phyloP scores from a whole-genome alignment of 2,888 invertebrate genomes.

The Cephalotes varians region DNA sequence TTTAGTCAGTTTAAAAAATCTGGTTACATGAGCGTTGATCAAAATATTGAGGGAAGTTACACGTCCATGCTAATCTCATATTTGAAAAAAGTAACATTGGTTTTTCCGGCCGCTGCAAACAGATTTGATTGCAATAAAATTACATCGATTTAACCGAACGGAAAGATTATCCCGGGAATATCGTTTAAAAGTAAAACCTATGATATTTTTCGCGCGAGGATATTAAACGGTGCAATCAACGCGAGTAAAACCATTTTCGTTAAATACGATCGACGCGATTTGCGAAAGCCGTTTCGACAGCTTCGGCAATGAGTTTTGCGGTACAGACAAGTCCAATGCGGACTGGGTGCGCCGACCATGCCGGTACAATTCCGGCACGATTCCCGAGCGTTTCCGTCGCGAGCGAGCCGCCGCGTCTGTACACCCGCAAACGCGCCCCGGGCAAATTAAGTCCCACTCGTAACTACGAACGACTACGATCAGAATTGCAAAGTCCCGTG shows the following conservation, averaged over 20 bases:
- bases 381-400: slow-evolving; percentile 40
- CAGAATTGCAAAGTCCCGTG: slow-evolving; percentile 70
- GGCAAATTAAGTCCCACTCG: slow-evolving; percentile 68
- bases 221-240: slow-evolving; percentile 45
- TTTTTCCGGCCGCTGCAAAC: slow-evolving; percentile 19
- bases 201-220: slow-evolving; percentile 23
- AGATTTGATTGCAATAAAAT: slow-evolving; percentile 52
- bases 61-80: slow-evolving; percentile 4
- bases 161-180: slow-evolving; percentile 48
- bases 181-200: slow-evolving; percentile 32
- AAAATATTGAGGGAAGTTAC: slow-evolving; percentile 14
- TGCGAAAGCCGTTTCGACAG: slow-evolving; percentile 34
- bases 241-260: slow-evolving; percentile 46
- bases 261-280: slow-evolving; percentile 52
- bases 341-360: not conserved
- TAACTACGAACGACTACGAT: slow-evolving; percentile 64
- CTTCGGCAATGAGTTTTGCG: slow-evolving; percentile 21
- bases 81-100: slow-evolving; percentile 32
- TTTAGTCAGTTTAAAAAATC: slow-evolving; percentile 24
- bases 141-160: slow-evolving; percentile 46
- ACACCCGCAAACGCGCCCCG: slow-evolving; percentile 53
- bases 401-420: slow-evolving; percentile 2
- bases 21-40: not conserved
- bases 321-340: slow-evolving; percentile 9
- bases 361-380: slow-evolving; percentile 34